Evolutionary conservation across 2,888 invertebrate genomes (phyloP).

Genomic region (Cephus pygmeus): DNA sequence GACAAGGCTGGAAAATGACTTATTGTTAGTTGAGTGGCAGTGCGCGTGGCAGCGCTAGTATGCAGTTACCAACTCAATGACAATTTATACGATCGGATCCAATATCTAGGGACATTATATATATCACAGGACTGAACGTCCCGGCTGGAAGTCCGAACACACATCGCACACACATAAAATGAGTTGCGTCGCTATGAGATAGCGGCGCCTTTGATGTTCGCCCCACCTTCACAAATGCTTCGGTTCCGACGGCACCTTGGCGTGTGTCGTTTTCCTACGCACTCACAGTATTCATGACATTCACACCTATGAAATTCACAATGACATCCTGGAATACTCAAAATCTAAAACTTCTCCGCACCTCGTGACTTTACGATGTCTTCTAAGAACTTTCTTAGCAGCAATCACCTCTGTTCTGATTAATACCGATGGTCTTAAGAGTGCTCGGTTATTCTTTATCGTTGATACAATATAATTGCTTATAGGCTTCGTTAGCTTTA

Average conservation of each 20-base stretch:
- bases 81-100: constrained; percentile 49
- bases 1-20: neutral
- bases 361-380: neutral
- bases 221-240: constrained; percentile 32
- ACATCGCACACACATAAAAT: constrained; percentile 39
- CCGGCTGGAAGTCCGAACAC: constrained; percentile 11
- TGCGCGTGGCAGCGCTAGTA: neutral
- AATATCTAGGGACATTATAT: constrained; percentile 48
- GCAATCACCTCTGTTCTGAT: neutral
- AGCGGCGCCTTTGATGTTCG: constrained; percentile 60
- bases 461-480: neutral
- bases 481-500: neutral
- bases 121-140: constrained; percentile 40
- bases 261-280: constrained; percentile 16
- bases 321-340: neutral
- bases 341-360: neutral
- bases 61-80: neutral
- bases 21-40: neutral
- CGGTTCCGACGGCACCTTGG: constrained; percentile 19
- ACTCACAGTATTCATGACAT: neutral
- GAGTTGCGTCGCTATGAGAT: constrained; percentile 51
- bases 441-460: neutral
- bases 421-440: neutral
- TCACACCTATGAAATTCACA: neutral
- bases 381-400: neutral